Base-by-base conservation (phyloP, 2,888 invertebrate genomes). In the Epistrophella euchroma region DNA sequence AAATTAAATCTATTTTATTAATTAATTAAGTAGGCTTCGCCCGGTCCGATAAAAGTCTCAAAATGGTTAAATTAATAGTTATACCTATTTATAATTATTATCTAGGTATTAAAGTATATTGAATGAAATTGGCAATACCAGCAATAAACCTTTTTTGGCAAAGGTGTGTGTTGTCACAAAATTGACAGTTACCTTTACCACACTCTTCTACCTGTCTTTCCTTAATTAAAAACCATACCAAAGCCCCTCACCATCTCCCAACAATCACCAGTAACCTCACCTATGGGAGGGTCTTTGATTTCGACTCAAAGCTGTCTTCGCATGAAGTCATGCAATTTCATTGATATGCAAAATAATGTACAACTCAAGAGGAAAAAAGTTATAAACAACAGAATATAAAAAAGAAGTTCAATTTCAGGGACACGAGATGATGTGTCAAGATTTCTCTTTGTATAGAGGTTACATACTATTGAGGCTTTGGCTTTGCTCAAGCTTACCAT, bases 401-500 rank as follows among this genome's bases (percentile, higher is more conserved):
- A 64, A 52, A 64, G 17, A 35, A 47, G 45, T 28, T 64, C 45
- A 47, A 32, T 60, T 81, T 85, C 76, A 81, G 62, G 72, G 81
- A 55, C 85, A 80, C 68, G 60, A 19, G 60, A 47, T 66, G 66
- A 35, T 62, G 66, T 68, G 37, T 50, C 17, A 43, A 75, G 70
- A 50, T 58, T 43, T 28, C 50, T 62, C 66, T 60, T 45, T 66
- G 43, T 71, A 76, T 55, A 35, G 25, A n/a, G 47, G 45, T 55
- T 55, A 62, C 62, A 62, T 43, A 62, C n/a, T 19, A 60, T 15
- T 22, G 7, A 9, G 60, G 40, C 60, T 19, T 66, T 47, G 47
- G 17, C 47, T 62, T 19, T 60, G 37, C 9, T 52, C 10, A 10
- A 17, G 70, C 86, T 82, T 40, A 92, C 91, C 91, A 91, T 79